Conservation (phyloP, 30 jellyfish, hydroid and myxozoan species). For the Euphysa ruthae region DNA sequence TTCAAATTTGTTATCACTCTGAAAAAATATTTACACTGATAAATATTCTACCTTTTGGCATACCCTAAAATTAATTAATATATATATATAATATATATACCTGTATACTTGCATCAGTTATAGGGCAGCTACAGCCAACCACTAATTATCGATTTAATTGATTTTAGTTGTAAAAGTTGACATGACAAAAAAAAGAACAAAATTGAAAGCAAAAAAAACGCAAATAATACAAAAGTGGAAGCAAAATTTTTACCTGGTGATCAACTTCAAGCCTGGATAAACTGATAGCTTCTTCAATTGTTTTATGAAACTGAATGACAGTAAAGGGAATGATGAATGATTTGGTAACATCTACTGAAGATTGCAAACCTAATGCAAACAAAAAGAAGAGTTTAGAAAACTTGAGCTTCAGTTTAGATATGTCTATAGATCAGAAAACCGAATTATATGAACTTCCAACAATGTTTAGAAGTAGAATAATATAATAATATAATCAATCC, state of each 20-base stretch:
- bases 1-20: no score
- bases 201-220: background rate
- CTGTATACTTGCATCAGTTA: no score
- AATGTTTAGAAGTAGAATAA: no score
- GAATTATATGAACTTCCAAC: no score
- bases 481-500: no score
- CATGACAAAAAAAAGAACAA: background rate
- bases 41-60: no score
- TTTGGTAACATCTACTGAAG: slow-evolving; percentile 59
- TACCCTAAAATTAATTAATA: no score
- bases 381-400: no score
- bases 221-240: background rate
- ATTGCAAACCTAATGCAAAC: slow-evolving; percentile 67
- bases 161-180: background rate
- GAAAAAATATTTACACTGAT: no score
- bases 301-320: slow-evolving; percentile 34
- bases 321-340: slow-evolving; percentile 75
- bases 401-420: no score
- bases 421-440: no score
- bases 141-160: slow-evolving; percentile 70
- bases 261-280: slow-evolving; percentile 74
- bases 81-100: no score
- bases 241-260: slow-evolving; percentile 47
- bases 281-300: slow-evolving; percentile 53
- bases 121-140: slow-evolving; percentile 73